phyloP scores from a whole-genome alignment of 2,113 vertebrate genomes.

The Eubucco bourcierii region DNA sequence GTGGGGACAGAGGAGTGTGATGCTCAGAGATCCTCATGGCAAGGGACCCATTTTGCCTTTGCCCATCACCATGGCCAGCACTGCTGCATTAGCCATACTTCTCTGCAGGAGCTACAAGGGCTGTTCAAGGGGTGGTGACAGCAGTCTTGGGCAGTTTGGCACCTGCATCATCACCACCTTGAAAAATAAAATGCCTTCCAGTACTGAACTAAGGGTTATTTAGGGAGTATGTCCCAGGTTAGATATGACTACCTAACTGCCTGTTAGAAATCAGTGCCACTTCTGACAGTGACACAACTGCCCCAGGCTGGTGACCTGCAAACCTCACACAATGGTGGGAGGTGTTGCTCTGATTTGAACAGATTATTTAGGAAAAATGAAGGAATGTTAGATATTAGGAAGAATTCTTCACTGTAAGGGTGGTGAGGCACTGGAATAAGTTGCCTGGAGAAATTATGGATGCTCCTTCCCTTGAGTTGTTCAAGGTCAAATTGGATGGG shows the following conservation, averaged over 20 bases:
- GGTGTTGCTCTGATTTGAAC: rapidly evolving
- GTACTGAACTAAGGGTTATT: not conserved
- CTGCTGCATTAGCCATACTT: not conserved
- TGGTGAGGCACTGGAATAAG: not conserved
- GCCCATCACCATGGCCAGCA: rapidly evolving
- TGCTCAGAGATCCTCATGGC: not conserved
- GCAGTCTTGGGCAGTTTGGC: not conserved
- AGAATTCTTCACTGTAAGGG: not conserved
- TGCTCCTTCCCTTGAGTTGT: not conserved
- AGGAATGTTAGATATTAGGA: not conserved
- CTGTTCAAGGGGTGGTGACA: not conserved
- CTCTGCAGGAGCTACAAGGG: not conserved
- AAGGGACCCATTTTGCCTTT: not conserved
- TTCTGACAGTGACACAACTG: not conserved
- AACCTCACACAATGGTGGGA: not conserved
- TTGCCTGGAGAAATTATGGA: not conserved
- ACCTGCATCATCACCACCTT: not conserved
- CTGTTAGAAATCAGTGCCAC: not conserved
- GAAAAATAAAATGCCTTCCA: not conserved
- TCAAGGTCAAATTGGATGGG: not conserved
- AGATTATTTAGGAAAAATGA: not conserved
- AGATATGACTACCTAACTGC: not conserved
- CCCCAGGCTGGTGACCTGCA: not conserved
- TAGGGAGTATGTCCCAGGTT: not conserved
- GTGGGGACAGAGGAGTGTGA: not conserved